Conservation (phyloP, 2,113 vertebrate genomes). For the Gnathonemus longibarbis region DNA sequence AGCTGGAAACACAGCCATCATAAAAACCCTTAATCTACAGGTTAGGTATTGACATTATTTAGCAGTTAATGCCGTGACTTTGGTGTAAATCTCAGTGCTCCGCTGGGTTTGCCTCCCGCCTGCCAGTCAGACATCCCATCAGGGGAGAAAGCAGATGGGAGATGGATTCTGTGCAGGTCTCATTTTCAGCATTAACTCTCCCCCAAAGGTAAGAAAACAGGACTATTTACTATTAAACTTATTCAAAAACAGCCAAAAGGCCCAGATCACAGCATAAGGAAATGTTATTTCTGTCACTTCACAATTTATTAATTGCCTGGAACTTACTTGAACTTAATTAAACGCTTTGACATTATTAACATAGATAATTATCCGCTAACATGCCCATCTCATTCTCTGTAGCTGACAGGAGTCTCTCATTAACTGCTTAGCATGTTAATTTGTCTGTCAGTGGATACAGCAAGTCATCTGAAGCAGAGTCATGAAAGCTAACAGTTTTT, state of each 20-base stretch:
- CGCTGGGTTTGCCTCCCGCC: not conserved
- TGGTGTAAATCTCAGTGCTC: not conserved
- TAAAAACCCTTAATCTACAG: not conserved
- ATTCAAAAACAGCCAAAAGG: not conserved
- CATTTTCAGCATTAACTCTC: not conserved
- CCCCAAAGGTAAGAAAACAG: not conserved
- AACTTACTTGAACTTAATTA: not conserved
- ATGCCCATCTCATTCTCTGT: not conserved
- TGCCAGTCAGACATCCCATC: not conserved
- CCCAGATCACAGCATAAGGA: not conserved
- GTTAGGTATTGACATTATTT: not conserved
- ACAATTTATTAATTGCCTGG: not conserved
- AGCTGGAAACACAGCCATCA: not conserved
- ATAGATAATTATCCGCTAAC: not conserved
- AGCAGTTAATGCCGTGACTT: not conserved
- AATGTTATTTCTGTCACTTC: not conserved
- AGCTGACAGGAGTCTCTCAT: not conserved
- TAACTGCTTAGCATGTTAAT: not conserved
- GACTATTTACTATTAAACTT: not conserved
- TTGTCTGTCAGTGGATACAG: not conserved
- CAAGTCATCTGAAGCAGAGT: not conserved
- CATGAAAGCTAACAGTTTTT: not conserved
- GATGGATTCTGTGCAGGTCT: not conserved
- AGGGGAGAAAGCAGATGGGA: not conserved
- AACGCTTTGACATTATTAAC: not conserved